A percentile compares a stretch with the other conserved stretches of the same genome.
phyloP scores from a whole-genome alignment of 2,797 vertebrate genomes.

The Triplophysa bombifrons region DNA sequence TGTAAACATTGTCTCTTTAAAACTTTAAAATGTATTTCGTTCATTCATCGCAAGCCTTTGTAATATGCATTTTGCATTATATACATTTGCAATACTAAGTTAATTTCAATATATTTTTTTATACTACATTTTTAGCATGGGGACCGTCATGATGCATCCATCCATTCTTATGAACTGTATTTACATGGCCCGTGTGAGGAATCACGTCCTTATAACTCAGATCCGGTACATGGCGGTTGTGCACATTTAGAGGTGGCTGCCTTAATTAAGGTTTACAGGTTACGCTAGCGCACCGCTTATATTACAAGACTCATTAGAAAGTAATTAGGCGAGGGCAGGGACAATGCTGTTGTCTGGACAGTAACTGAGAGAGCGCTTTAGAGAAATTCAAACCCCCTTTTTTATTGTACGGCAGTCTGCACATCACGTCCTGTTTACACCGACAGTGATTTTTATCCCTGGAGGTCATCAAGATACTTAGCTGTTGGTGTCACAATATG shows the following conservation, averaged over 20 bases:
- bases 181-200: constrained; percentile 47
- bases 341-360: constrained; percentile 76
- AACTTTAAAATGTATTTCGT: too few species aligned
- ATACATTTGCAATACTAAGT: neutral
- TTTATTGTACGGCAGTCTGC: constrained; percentile 42
- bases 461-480: neutral
- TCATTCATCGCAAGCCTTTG: neutral
- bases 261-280: constrained; percentile 81
- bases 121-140: neutral
- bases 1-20: too few species aligned
- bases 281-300: constrained; percentile 72
- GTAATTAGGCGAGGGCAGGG: constrained; percentile 71
- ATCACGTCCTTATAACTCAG: neutral
- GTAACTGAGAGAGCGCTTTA: constrained; percentile 67
- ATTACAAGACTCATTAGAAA: constrained; percentile 77
- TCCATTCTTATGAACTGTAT: neutral
- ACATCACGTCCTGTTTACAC: neutral
- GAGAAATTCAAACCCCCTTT: constrained; percentile 41
- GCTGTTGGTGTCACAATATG: neutral
- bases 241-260: constrained; percentile 67
- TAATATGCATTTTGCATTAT: neutral
- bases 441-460: neutral
- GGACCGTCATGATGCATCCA: neutral
- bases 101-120: neutral
- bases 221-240: constrained; percentile 39